Conservation (phyloP, 1,140 invertebrate species). For the Aphelinus atriplicis region DNA sequence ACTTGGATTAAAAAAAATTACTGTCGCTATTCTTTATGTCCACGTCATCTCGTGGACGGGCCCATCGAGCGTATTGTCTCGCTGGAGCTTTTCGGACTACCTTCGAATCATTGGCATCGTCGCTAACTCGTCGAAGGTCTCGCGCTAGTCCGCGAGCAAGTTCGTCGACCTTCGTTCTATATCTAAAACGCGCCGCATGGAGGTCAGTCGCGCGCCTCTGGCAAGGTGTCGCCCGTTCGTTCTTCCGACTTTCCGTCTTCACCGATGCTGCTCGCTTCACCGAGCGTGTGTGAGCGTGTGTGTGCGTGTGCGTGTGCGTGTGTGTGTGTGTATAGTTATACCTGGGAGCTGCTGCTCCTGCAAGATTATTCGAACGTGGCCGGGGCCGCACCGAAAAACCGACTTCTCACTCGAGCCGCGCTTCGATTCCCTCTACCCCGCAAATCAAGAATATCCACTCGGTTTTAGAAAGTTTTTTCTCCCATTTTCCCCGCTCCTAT, state of each 20-base stretch:
- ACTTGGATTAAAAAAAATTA: too few species aligned
- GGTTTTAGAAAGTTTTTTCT: conserved; percentile 4
- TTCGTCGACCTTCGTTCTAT: conserved; percentile 29
- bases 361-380: not conserved
- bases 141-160: not conserved
- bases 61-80: too few species aligned
- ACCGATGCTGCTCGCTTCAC: too few species aligned
- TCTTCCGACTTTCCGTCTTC: not conserved
- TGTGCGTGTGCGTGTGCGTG: not conserved
- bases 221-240: conserved; percentile 10
- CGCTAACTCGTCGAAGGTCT: not conserved
- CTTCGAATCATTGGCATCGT: not conserved
- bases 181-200: conserved; percentile 21
- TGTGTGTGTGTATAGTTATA: not conserved
- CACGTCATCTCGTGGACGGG: too few species aligned
- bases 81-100: too few species aligned
- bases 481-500: too few species aligned
- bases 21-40: too few species aligned
- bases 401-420: not conserved
- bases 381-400: conserved; percentile 9
- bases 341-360: too few species aligned
- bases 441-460: not conserved
- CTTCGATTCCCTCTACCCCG: not conserved
- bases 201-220: conserved; percentile 10
- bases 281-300: not conserved